Percentiles rank a stretch among this genome's conserved stretches.
Evolutionary conservation across 2,113 vertebrate species (phyloP).

Genomic region (Colinus virginianus): DNA sequence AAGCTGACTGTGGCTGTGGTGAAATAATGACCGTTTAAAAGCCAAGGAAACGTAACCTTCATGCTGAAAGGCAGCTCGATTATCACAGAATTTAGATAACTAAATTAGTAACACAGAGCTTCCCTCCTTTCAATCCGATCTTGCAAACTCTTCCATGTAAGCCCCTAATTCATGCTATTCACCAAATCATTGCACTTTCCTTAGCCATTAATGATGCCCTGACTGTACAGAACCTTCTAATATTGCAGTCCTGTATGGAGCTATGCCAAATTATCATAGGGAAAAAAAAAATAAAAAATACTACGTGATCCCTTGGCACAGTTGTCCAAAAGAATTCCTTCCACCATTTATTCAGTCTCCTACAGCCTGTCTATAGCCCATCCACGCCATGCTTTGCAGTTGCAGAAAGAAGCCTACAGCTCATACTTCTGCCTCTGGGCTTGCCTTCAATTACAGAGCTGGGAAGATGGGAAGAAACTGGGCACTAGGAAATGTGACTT

Average conservation of each 20-base stretch:
- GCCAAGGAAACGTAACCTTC: background rate
- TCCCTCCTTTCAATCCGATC: background rate
- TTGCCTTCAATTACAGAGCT: background rate
- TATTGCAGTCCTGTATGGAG: background rate
- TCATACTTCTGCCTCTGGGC: background rate
- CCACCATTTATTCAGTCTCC: background rate
- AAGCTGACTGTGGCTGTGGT: background rate
- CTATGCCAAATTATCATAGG: rapidly evolving
- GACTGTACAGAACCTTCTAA: background rate
- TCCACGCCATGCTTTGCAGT: background rate
- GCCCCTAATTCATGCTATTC: background rate
- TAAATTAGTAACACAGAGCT: background rate
- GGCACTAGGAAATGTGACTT: background rate
- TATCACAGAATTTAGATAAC: background rate
- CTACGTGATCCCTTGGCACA: background rate
- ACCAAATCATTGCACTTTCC: background rate
- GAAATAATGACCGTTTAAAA: background rate
- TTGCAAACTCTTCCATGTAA: background rate
- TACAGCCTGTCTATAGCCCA: background rate
- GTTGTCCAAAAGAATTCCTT: background rate
- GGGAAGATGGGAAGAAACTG: background rate
- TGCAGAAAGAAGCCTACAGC: rapidly evolving
- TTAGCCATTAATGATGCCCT: background rate
- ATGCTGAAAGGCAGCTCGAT: background rate
- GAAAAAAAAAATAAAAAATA: background rate